Base-by-base conservation (phyloP, 2,888 invertebrate genomes). In the Folsomia candida region DNA sequence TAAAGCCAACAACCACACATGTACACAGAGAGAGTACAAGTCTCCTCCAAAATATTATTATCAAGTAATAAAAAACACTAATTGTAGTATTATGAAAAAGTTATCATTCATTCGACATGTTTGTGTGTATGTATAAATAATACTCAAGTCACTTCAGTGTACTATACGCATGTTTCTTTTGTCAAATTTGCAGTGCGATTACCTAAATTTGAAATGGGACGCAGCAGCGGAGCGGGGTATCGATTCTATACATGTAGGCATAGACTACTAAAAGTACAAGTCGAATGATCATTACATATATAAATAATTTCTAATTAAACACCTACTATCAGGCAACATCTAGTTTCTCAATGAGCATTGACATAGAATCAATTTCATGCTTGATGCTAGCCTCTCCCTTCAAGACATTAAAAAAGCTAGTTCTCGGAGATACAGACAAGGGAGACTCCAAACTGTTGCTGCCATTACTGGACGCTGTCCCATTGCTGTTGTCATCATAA, bases 341-440 rank as follows among this genome's bases (percentile, higher is more conserved):
- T 22, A 79, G 68, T 62, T 77, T 77, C 60, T 76, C 77, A 64
- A 79, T 79, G 60, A 76, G 65, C 75, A 77, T 75, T 27, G 78
- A 79, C 78, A 79, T 79, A 11, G 78, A 77, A 67, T 79, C 78
- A 60, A 79, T 76, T 71, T 79, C 78, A 65, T 72, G 74, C 66
- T 76, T 78, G 57, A 78, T 78, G 68, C 74, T 78, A 51, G 65
- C 74, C 22, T 74, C 74, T 11, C 74, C 71, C 29, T 71, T 74
- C 27, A 74, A 69, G 61, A 71, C 71, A 62, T 74, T 74, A 51
- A 74, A 64, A 58, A 74, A 74, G 54, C 71, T 69, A 61, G 69
- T 71, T 57, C 71, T 65, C 47, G 71, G 71, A 18, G 74, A 71
- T 61, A 74, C 68, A 9, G 74, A 74, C 18, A 74, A 59, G 51